Evolutionary conservation across 2,888 invertebrate species (phyloP), one percentile per base, ranked within the genome.

Genomic region (Hemaris fuciformis): DNA sequence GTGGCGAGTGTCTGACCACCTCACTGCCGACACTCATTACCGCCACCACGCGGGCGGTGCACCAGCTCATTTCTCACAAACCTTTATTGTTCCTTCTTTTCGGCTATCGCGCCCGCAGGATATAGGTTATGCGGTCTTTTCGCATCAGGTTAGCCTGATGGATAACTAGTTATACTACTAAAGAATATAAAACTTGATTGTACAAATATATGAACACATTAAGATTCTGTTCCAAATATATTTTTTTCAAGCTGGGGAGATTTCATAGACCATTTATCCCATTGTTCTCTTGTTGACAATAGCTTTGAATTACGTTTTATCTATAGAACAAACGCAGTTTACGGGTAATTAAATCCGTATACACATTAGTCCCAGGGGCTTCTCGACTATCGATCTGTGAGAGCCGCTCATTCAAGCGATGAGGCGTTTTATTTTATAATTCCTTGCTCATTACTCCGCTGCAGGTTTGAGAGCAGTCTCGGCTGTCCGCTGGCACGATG

Each of bases 251-350:
- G 1, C n/a, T 5, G 0, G 38, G 4, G 38, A 38, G 13, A 13
- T 45, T 45, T 8, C 22, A 45, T 45, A 38, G 45, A 20, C 13
- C 45, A 22, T 22, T 8, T 13, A 4, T 45, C 4, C 3, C 46
- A 25, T 46, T 53, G 53, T 53, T 53, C 53, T 8, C 53, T 31
- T 31, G 31, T 53, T 53, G n/a, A n/a, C n/a, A n/a, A n/a, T n/a
- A n/a, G n/a, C n/a, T n/a, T n/a, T n/a, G n/a, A n/a, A n/a, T n/a
- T n/a, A n/a, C n/a, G n/a, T n/a, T n/a, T n/a, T n/a, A n/a, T n/a
- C n/a, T n/a, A n/a, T n/a, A 18, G 27, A 53, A 18, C 53, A 31
- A 27, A 18, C 31, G 18, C 7, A 38, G 31, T 53, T 53, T 18
- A 31, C 53, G 31, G 53, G 18, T 31, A 53, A 53, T 53, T 53